Conservation (phyloP, 1,140 invertebrate genomes). For the Drosophila pallidifrons region DNA sequence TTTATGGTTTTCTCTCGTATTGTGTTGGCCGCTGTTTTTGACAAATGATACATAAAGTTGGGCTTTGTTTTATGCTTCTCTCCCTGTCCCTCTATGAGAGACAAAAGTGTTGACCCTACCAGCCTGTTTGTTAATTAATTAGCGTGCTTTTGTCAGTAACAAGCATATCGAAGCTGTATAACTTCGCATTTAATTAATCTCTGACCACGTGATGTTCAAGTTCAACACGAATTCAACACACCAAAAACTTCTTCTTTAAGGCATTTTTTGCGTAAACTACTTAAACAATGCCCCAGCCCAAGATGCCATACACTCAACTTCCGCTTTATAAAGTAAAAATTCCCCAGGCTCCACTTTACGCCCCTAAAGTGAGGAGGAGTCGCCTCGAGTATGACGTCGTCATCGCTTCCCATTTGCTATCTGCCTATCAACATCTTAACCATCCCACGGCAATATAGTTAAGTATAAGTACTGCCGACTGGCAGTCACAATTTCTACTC, state of each 20-base stretch:
- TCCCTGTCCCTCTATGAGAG: background rate
- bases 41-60: slow-evolving; percentile 64
- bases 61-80: slow-evolving; percentile 16
- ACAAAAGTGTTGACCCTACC: slow-evolving; percentile 63
- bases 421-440: slow-evolving; percentile 35
- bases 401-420: slow-evolving; percentile 17
- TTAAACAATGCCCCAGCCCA: slow-evolving; percentile 14
- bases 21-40: slow-evolving; percentile 35
- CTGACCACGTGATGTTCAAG: slow-evolving; percentile 36
- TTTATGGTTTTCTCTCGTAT: slow-evolving; percentile 9
- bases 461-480: slow-evolving; percentile 13
- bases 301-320: slow-evolving; percentile 41
- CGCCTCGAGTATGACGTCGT: background rate
- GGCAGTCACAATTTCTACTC: slow-evolving; percentile 10
- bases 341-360: slow-evolving; percentile 60
- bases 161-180: slow-evolving; percentile 44
- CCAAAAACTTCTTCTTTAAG: slow-evolving; percentile 13
- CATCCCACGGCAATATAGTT: slow-evolving; percentile 11
- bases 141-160: slow-evolving; percentile 54
- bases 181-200: slow-evolving; percentile 73
- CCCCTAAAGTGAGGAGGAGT: slow-evolving; percentile 30
- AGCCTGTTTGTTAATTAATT: slow-evolving; percentile 71
- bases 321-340: slow-evolving; percentile 38
- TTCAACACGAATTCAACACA: background rate
- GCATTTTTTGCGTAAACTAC: slow-evolving; percentile 41